phyloP scores from a whole-genome alignment of 2,797 vertebrate species.

The Danio choprae region DNA sequence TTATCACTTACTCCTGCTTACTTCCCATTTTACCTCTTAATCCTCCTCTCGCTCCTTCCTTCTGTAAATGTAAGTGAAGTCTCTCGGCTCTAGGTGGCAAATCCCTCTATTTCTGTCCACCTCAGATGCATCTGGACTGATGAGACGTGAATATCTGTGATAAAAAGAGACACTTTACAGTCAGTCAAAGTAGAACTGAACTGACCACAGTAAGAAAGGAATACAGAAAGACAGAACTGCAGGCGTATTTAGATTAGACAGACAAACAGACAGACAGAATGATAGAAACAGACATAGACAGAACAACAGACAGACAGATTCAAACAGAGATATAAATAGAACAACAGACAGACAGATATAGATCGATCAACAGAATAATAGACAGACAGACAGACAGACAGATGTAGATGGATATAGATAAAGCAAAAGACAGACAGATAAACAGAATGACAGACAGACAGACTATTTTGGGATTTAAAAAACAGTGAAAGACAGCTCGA shows the following conservation, averaged over 20 bases:
- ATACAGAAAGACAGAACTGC: neutral
- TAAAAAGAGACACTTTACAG: slow-evolving; percentile 15
- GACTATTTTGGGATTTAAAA: slow-evolving; percentile 1
- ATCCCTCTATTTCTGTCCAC: neutral
- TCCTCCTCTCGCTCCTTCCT: slow-evolving; percentile 1
- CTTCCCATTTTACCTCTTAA: slow-evolving; percentile 10
- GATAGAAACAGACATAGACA: too few relatives aligned
- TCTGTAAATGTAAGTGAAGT: slow-evolving; percentile 2
- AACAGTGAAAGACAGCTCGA: slow-evolving; percentile 4
- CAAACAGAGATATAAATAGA: slow-evolving; percentile 35
- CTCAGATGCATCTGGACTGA: neutral
- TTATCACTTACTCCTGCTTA: slow-evolving; percentile 19
- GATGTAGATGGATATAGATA: too few relatives aligned
- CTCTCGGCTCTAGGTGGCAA: neutral
- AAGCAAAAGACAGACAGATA: too few relatives aligned
- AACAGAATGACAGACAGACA: too few relatives aligned
- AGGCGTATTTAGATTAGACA: neutral
- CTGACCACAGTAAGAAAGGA: neutral
- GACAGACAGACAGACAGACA: neutral
- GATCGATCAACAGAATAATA: too few relatives aligned
- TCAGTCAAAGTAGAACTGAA: neutral
- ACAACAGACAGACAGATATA: slow-evolving; percentile 7
- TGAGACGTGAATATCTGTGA: slow-evolving; percentile 39
- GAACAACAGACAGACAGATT: slow-evolving; percentile 1
- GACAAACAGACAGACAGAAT: neutral